Base-by-base conservation (phyloP, 2,888 invertebrate genomes). In the Thereva unica region DNA sequence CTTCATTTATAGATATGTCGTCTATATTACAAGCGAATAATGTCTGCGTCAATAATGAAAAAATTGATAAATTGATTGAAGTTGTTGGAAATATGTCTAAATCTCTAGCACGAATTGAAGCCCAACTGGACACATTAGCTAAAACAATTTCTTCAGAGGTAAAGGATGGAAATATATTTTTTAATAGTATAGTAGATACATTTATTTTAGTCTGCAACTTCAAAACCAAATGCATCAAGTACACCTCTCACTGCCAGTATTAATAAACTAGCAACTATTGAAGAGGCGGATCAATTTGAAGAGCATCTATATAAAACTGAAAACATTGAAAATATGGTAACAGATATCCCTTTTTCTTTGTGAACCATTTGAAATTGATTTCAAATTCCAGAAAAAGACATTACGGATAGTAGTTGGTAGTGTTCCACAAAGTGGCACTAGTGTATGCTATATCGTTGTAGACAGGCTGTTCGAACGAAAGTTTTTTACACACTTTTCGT, bases 91-190 rank as follows among this genome's bases (percentile, higher is more conserved):
- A 45, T 4, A 45, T 45, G 9, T 45, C 45, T 7, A 45, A 45
- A 45, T 9, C 45, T 45, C 45, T 45, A 45, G 45, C 7, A 45
- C 9, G 9, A 45, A n/a, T 7, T 45, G 45, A 45, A 45, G 45
- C 45, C 45, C 9, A 2, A 45, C n/a, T 1, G n/a, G 45, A 45
- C 9, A 45, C 9, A 45, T 7, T 45, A 45, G 45, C 45, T 10
- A 45, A n/a, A n/a, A n/a, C n/a, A n/a, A n/a, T n/a, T 45, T 9
- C 45, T 45, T 45, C 45, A 45, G 45, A 45, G 2, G 45, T 45
- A 45, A 45, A 45, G 5, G 7, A 9, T 45, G 2, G 7, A 12
- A 45, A 45, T 45, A 45, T 45, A 10, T 9, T 45, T 45, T 41
- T 41, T 41, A n/a, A n/a, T n/a, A n/a, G n/a, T n/a, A n/a, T n/a